phyloP scores from a whole-genome alignment of 2,113 vertebrate species.

The Chionodraco myersi region DNA sequence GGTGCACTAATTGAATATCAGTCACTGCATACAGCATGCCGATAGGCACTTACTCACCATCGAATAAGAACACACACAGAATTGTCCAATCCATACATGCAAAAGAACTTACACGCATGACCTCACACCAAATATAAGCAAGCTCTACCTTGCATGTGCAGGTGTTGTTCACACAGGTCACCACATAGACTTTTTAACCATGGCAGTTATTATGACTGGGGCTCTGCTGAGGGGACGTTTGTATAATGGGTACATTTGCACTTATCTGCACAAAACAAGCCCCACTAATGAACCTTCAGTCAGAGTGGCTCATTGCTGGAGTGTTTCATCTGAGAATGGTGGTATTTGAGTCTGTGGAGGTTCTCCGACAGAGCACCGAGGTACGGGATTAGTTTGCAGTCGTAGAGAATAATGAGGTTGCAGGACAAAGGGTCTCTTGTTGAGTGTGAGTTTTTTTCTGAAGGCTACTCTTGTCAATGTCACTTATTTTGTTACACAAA shows the following conservation, averaged over 20 bases:
- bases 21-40: constrained; percentile 47
- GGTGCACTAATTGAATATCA: constrained; percentile 76
- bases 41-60: constrained; percentile 35
- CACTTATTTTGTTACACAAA: not conserved
- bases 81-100: constrained; percentile 2
- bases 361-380: constrained; percentile 41
- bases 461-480: constrained; percentile 7
- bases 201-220: constrained; percentile 56
- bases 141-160: constrained; percentile 8
- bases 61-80: constrained; percentile 8
- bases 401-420: constrained; percentile 50
- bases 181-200: constrained; percentile 16
- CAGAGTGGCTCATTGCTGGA: constrained; percentile 50
- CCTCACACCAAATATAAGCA: constrained; percentile 1
- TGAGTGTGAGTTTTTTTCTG: constrained; percentile 22
- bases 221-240: constrained; percentile 52
- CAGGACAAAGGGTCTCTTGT: constrained; percentile 37
- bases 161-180: constrained; percentile 17
- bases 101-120: constrained; percentile 18
- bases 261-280: constrained; percentile 74
- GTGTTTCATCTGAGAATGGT: constrained; percentile 41
- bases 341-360: constrained; percentile 32
- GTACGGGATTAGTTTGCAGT: constrained; percentile 44
- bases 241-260: constrained; percentile 58
- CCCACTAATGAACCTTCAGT: constrained; percentile 70